These are phyloP conservation scores for Stegastes partitus DNA, from an alignment of 2,113 vertebrate species.

Conservation along the genomic window DNA sequence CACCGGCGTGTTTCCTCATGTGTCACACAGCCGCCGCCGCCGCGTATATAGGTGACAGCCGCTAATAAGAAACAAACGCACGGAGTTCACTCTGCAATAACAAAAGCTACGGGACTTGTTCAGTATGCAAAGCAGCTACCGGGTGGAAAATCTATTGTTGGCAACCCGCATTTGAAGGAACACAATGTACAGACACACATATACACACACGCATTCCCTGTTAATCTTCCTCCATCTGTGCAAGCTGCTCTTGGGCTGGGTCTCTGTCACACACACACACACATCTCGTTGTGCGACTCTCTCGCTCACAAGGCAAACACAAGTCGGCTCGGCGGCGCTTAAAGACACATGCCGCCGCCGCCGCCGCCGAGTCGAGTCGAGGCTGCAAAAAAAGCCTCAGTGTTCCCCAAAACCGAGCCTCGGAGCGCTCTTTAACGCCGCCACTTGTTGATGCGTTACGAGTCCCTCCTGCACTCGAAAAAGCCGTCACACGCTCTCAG, in stretches of 20 bases:
- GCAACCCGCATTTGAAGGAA: slow-evolving; percentile 40
- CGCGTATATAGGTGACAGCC: background rate
- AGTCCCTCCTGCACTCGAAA: background rate
- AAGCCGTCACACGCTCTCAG: background rate
- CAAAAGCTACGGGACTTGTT: slow-evolving; percentile 33
- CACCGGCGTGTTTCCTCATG: background rate
- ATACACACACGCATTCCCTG: slow-evolving; percentile 26
- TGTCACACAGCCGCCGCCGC: background rate
- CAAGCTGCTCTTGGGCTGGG: slow-evolving; percentile 37
- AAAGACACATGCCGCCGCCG: background rate
- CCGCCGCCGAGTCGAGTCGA: too few relatives aligned
- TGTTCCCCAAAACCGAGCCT: background rate
- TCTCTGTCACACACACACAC: slow-evolving; percentile 13
- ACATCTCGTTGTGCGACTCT: slow-evolving; percentile 11
- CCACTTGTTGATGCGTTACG: slow-evolving; percentile 9
- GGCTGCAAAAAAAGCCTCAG: too few relatives aligned
- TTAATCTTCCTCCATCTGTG: slow-evolving; percentile 67
- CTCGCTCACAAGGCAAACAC: background rate
- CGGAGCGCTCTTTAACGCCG: background rate
- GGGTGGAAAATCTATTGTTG: slow-evolving; percentile 47
- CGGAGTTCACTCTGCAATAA: slow-evolving; percentile 1
- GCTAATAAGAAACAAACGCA: background rate
- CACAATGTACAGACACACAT: slow-evolving; percentile 32
- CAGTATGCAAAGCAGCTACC: slow-evolving; percentile 51
- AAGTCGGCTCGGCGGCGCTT: background rate